A percentile compares a stretch with the other conserved stretches of the same genome.
phyloP scores from a whole-genome alignment of 2,888 invertebrate genomes.

The Amblyjoppa fuscipennis region DNA sequence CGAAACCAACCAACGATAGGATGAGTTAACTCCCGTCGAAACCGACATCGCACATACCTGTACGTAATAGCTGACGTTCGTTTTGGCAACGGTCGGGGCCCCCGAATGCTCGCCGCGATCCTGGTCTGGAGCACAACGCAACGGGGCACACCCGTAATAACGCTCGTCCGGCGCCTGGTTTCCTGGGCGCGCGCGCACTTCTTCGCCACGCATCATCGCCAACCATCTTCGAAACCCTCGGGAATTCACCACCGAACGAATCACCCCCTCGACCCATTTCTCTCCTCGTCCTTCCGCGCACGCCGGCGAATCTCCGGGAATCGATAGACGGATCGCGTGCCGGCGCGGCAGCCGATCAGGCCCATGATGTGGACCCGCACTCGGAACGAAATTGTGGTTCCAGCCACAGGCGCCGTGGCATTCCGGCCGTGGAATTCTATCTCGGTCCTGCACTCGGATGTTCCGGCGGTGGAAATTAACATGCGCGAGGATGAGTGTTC shows the following conservation, averaged over 20 bases:
- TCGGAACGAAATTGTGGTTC: background rate
- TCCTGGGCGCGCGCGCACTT: constrained; percentile 51
- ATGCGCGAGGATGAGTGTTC: constrained; percentile 1
- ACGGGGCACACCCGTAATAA: constrained; percentile 66
- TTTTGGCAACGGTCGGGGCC: constrained; percentile 54
- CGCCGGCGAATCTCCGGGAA: constrained; percentile 50
- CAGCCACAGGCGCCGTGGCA: background rate
- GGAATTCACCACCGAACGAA: constrained; percentile 53
- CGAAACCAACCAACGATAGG: constrained; percentile 41
- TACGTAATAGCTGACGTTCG: constrained; percentile 59
- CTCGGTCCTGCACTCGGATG: constrained; percentile 1
- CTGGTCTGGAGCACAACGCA: constrained; percentile 41
- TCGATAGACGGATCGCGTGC: constrained; percentile 54
- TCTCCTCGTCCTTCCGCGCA: constrained; percentile 8
- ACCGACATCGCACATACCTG: constrained; percentile 17
- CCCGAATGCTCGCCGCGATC: constrained; percentile 65
- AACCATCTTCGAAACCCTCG: constrained; percentile 4
- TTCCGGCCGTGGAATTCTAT: background rate
- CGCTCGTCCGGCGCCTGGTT: constrained; percentile 65
- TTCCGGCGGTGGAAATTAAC: background rate
- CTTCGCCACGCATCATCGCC: background rate
- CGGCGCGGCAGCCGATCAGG: constrained; percentile 13
- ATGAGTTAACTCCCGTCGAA: constrained; percentile 48
- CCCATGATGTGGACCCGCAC: background rate
- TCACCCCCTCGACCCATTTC: constrained; percentile 60